Base-by-base conservation (phyloP, 2,888 invertebrate genomes). In the Scaptomyza flava region DNA sequence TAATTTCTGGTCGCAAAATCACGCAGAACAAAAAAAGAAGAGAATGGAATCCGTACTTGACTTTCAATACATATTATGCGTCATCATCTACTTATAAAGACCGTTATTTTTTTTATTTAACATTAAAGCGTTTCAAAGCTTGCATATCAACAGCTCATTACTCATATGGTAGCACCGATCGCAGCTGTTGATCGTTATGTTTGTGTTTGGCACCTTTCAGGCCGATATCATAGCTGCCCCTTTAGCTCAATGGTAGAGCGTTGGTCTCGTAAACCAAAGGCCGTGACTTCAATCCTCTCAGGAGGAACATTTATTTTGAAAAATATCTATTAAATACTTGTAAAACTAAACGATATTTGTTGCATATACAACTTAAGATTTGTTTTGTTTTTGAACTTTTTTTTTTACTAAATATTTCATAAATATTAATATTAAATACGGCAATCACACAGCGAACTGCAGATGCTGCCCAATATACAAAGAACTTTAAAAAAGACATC, bases 201-300 rank as follows among this genome's bases (percentile, higher is more conserved):
- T 7, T 38, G n/a, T 41, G 41, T 59, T 54, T 14, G 42, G 1
- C 47, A 27, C 30, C 56, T 59, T 52, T 14, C 77, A 36, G 23
- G 1, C 1, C n/a, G 0, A 5, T 8, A 12, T 0, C 41, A 0
- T 27, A 53, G 33, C n/a, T 34, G 85, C 81, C 81, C 68, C 72
- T 84, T 80, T 84, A 80, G 86, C 79, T 82, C 80, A 80, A 85
- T 79, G 80, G 79, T 82, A 85, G 86, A 80, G 80, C 85, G 81
- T 85, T 84, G 85, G 85, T 80, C 85, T 80, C 80, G 82, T 85
- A 80, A 80, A 82, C 82, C 80, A 81, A 84, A 84, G 85, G 85
- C 68, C 79, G 79, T 80, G 79, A 69, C 81, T 81, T 80, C 84
- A 80, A 80, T 63, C 72, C 81, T 78, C 85, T 84, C 85, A 80